Base-by-base conservation (phyloP, 37 sponge, comb jelly and placozoan species). In the Tethya wilhelma region DNA sequence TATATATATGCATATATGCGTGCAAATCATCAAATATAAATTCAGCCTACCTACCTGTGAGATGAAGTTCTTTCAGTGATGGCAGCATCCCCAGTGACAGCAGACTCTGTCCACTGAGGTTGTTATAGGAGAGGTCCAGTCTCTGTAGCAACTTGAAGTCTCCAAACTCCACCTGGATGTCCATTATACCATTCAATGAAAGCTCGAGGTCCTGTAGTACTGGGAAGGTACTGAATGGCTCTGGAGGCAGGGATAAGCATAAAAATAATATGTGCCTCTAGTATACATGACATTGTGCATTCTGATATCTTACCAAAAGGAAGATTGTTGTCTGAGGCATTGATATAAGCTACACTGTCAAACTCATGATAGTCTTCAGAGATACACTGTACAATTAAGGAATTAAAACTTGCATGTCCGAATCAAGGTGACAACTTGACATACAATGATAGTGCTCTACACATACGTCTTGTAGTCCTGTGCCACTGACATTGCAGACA, bases 91-190 rank as follows among this genome's bases (percentile, higher is more conserved):
- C 96, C 58, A 95, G 78, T 12, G 79, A 23, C 2, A 88, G 63
- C 42, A 95, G 28, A 19, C 80, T 75, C 22, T 37, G 5, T 14
- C 42, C 76, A 74, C 77, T 82, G 46, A 95, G 71, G 44, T 64
- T 46, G 74, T 95, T 95, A 72, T 81, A 91, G 44, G 96, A 95
- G 64, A 95, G 77, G 65, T 95, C 93, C 41, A 91, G 67, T 1
- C 17, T 49, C 81, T 83, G 44, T 8, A 90, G 87, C 14, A 33
- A 17, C 34, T 3, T 63, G 53, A 90, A 85, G 41, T 75, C 62
- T 14, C 59, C 41, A 19, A n/a, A n/a, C n/a, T n/a, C n/a, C n/a
- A n/a, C n/a, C n/a, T n/a, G n/a, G 37, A 83, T 41, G 36, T 87
- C 79, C 31, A 53, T 44, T n/a, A 93, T 83, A 19, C 79, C 63